phyloP scores from a whole-genome alignment of 2,888 invertebrate genomes.

The Lithophane ornitopus region DNA sequence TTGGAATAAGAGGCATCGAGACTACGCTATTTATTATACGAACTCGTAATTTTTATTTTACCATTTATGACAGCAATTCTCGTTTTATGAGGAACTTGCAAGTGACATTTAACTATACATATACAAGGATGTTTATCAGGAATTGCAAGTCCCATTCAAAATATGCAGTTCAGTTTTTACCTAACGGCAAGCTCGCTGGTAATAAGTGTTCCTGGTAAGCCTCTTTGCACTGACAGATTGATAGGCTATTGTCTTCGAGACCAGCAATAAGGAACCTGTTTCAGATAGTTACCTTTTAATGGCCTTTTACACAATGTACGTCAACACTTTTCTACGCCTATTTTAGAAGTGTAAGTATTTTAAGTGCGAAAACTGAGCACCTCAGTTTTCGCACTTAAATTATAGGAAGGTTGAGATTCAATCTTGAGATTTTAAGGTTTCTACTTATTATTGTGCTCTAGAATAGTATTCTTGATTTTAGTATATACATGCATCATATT shows the following conservation, averaged over 20 bases:
- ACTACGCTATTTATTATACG: neutral
- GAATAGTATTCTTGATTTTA: neutral
- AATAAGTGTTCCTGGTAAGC: slow-evolving; percentile 36
- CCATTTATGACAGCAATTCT: neutral
- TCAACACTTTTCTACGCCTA: slow-evolving; percentile 15
- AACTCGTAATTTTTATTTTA: neutral
- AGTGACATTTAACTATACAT: neutral
- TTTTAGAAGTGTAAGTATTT: too few relatives aligned
- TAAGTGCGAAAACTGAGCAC: too few relatives aligned
- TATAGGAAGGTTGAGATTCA: rapidly evolving
- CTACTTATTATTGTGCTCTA: neutral
- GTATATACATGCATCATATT: neutral
- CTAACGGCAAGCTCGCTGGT: neutral
- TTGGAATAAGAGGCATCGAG: neutral
- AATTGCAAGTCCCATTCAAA: neutral
- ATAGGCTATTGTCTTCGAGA: slow-evolving; percentile 56
- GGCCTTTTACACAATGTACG: slow-evolving; percentile 27
- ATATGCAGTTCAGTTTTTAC: slow-evolving; percentile 9
- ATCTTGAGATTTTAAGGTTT: neutral
- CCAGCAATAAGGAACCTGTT: slow-evolving; percentile 56
- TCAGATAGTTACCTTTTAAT: slow-evolving; percentile 45
- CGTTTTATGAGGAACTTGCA: neutral
- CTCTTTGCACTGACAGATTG: slow-evolving; percentile 37
- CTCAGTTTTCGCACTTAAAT: neutral
- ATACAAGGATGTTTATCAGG: neutral